Evolutionary conservation across 1,140 invertebrate species (phyloP).

Genomic region (Antheraea mylitta): DNA sequence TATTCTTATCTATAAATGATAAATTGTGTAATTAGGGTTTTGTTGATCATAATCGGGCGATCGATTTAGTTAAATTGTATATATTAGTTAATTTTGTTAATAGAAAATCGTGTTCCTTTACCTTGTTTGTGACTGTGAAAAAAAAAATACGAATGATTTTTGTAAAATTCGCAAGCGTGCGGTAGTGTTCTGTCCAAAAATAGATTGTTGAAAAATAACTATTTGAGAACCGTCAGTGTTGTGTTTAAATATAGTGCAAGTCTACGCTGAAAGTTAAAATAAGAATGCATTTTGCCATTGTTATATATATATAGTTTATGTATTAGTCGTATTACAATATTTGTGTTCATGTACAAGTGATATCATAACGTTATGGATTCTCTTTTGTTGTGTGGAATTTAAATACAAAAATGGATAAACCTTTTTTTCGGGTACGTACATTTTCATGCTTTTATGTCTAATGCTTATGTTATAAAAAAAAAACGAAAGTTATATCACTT

Average conservation of each 20-base stretch:
- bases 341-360: slow-evolving; percentile 28
- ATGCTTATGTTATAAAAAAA: not conserved
- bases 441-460: not conserved
- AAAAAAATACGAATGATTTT: slow-evolving; percentile 1
- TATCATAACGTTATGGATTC: slow-evolving; percentile 21
- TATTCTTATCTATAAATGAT: slow-evolving; percentile 4
- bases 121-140: slow-evolving; percentile 14
- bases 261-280: slow-evolving; percentile 37
- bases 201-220: slow-evolving; percentile 42
- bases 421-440: slow-evolving; percentile 27
- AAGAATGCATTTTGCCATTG: slow-evolving; percentile 38
- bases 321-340: not conserved
- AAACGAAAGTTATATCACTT: not conserved
- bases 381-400: slow-evolving; percentile 41
- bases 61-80: slow-evolving; percentile 9
- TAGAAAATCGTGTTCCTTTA: slow-evolving; percentile 17
- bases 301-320: slow-evolving; percentile 32
- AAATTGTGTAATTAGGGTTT: slow-evolving; percentile 20
- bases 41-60: slow-evolving; percentile 7
- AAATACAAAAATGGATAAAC: slow-evolving; percentile 49
- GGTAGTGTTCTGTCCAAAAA: slow-evolving; percentile 33
- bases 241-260: slow-evolving; percentile 51
- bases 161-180: slow-evolving; percentile 16
- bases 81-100: slow-evolving; percentile 14
- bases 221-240: slow-evolving; percentile 35